These are phyloP conservation scores for Brachymystax lenok DNA, from an alignment of 2,797 vertebrate species.

Conservation along the genomic window DNA sequence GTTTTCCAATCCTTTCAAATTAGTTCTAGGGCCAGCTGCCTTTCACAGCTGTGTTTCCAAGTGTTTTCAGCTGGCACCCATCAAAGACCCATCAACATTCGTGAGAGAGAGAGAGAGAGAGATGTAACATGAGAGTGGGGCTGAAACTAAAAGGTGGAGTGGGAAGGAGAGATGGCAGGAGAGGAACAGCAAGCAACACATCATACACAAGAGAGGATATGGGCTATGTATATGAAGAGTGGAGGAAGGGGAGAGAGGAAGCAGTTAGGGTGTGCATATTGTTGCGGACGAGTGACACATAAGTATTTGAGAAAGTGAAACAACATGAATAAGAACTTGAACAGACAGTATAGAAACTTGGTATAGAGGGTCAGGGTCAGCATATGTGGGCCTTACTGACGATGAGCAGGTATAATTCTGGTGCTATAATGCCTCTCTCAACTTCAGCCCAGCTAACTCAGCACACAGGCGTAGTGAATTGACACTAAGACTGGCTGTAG, in stretches of 20 bases:
- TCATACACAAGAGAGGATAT: too few relatives aligned
- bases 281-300: too few relatives aligned
- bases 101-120: neutral
- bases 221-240: too few relatives aligned
- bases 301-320: neutral
- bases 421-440: neutral
- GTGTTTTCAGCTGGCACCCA: conserved; percentile 48
- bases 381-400: neutral
- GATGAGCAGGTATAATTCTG: too few relatives aligned
- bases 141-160: neutral
- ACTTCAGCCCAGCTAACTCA: neutral
- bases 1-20: too few relatives aligned
- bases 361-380: neutral
- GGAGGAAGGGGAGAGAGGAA: too few relatives aligned
- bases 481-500: too few relatives aligned
- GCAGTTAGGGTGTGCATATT: too few relatives aligned
- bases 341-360: neutral
- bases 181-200: neutral
- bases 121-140: neutral
- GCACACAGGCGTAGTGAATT: neutral
- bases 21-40: too few relatives aligned
- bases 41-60: conserved; percentile 32
- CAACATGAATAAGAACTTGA: neutral
- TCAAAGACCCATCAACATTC: conserved; percentile 37
- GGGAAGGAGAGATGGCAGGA: neutral